Conservation (phyloP, 2,888 invertebrate genomes). For the Onthophagus sagittarius region DNA sequence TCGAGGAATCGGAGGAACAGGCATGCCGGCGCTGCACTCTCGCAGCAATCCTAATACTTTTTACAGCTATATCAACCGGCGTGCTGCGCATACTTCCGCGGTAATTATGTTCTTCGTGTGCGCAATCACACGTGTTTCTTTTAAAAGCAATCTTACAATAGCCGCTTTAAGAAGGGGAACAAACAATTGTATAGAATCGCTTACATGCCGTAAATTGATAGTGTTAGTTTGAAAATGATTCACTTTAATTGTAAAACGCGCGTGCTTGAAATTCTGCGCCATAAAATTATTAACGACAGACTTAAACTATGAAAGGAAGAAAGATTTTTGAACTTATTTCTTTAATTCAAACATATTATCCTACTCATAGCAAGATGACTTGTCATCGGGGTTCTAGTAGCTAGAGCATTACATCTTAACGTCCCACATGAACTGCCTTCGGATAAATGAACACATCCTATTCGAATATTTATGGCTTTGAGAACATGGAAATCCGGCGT, state of each 20-base stretch:
- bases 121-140: neutral
- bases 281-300: neutral
- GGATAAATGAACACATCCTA: neutral
- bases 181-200: neutral
- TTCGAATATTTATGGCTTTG: neutral
- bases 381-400: neutral
- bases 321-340: neutral
- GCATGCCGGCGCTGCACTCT: neutral
- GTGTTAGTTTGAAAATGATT: neutral
- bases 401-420: neutral
- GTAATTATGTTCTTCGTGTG: neutral
- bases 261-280: no score
- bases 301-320: neutral
- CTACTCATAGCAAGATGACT: neutral
- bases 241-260: no score
- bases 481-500: neutral
- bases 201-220: neutral
- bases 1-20: neutral
- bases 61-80: neutral
- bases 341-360: neutral
- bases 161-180: neutral
- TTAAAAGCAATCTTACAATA: neutral
- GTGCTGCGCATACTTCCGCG: neutral
- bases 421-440: neutral
- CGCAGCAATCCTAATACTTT: neutral